Evolutionary conservation across 37 sponge, comb jelly and placozoan genomes (phyloP).

Genomic region (Halisarca cf. caerulea): DNA sequence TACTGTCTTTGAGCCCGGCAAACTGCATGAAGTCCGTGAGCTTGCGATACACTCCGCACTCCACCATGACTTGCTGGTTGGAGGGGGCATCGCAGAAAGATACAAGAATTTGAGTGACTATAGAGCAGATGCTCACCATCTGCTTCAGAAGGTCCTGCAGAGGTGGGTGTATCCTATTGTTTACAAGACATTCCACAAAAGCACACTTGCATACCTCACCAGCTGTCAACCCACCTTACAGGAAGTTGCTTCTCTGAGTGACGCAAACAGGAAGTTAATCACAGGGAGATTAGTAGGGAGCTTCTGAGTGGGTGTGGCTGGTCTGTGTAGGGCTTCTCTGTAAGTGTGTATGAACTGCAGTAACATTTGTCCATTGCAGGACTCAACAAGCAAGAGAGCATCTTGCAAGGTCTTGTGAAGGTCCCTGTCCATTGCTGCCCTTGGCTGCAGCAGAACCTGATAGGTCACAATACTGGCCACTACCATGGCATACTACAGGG

Average conservation of each 20-base stretch:
- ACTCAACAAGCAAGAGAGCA: background rate
- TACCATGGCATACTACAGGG: background rate
- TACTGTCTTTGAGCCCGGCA: too few relatives aligned
- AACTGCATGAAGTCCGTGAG: too few relatives aligned
- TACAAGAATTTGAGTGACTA: too few relatives aligned
- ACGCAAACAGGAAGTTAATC: background rate
- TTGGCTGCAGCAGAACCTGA: conserved; percentile 7
- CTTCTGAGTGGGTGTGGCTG: background rate
- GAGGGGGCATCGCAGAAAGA: too few relatives aligned
- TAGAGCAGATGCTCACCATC: too few relatives aligned
- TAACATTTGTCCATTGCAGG: background rate
- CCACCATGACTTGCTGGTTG: too few relatives aligned
- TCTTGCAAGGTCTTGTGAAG: background rate
- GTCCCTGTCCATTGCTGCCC: background rate
- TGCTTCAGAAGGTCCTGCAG: too few relatives aligned
- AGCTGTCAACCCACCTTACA: background rate
- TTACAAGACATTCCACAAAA: too few relatives aligned
- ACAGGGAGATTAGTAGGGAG: background rate
- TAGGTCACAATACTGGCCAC: background rate
- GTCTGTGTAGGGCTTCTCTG: background rate
- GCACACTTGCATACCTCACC: too few relatives aligned
- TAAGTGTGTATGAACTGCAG: background rate
- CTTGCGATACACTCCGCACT: too few relatives aligned
- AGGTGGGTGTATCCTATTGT: too few relatives aligned
- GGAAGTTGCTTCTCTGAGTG: background rate